Evolutionary conservation across 2,888 invertebrate species (phyloP).

Genomic region (Steromphala cineraria): DNA sequence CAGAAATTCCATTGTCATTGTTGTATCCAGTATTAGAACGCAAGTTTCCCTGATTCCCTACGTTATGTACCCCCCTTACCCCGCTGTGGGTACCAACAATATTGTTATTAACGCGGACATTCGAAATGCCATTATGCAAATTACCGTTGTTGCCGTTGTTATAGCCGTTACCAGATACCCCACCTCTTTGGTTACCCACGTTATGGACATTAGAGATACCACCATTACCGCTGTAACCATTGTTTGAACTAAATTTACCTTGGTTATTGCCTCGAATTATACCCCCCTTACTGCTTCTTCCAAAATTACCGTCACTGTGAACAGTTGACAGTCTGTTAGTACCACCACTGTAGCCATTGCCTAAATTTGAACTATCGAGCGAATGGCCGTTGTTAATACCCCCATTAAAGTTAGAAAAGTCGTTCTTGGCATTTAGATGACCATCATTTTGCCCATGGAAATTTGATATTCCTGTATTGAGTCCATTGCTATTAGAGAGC

Average conservation of each 20-base stretch:
- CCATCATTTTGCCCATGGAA: not conserved
- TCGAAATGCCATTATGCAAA: not conserved
- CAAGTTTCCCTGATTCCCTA: not conserved
- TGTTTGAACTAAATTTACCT: not conserved
- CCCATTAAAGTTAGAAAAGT: not conserved
- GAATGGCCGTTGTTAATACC: not conserved
- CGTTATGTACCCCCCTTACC: not conserved
- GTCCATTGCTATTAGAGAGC: not conserved
- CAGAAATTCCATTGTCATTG: not conserved
- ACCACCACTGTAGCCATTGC: not conserved
- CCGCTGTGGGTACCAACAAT: not conserved
- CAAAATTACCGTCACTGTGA: not conserved
- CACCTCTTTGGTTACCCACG: too few species aligned
- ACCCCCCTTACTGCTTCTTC: not conserved
- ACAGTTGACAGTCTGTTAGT: not conserved
- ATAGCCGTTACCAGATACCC: not conserved
- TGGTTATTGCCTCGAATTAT: not conserved
- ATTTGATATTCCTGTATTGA: not conserved
- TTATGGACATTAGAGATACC: too few species aligned
- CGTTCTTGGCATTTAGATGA: not conserved
- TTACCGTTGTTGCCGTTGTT: not conserved
- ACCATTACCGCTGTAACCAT: too few species aligned
- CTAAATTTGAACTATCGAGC: not conserved
- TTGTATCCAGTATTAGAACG: not conserved
- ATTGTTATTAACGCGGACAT: not conserved